phyloP scores from a whole-genome alignment of 2,888 invertebrate species.

The Protophormia terraenovae region DNA sequence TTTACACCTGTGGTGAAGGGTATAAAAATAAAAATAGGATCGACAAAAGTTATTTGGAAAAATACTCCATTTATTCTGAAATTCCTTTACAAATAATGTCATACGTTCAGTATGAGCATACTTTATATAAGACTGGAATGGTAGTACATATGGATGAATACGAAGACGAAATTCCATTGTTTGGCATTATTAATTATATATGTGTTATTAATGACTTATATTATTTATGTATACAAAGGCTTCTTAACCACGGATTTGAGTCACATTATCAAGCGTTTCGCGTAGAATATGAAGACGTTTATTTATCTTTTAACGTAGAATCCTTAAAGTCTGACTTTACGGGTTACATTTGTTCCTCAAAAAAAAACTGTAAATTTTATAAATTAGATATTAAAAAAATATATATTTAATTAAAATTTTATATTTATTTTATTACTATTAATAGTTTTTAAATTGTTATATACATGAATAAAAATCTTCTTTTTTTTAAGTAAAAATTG shows the following conservation, averaged over 20 bases:
- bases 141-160: constrained; percentile 12
- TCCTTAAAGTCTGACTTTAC: too few relatives aligned
- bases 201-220: not conserved
- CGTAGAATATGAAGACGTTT: not conserved
- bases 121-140: not conserved
- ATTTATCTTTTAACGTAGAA: not conserved
- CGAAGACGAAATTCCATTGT: constrained; percentile 26
- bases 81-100: not conserved
- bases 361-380: too few relatives aligned
- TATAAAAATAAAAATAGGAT: constrained; percentile 2
- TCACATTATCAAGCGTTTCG: not conserved
- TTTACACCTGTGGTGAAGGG: too few relatives aligned
- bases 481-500: too few relatives aligned
- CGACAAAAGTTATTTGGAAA: not conserved
- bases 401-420: too few relatives aligned
- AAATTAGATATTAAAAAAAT: too few relatives aligned
- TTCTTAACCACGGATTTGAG: not conserved
- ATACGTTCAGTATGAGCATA: constrained; percentile 15
- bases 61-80: constrained; percentile 14
- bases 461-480: too few relatives aligned
- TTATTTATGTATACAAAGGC: not conserved
- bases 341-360: too few relatives aligned
- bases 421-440: too few relatives aligned
- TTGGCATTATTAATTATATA: not conserved
- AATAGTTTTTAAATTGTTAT: too few relatives aligned